Conservation (phyloP, 2,113 vertebrate species). For the Chaetodon auriga region DNA sequence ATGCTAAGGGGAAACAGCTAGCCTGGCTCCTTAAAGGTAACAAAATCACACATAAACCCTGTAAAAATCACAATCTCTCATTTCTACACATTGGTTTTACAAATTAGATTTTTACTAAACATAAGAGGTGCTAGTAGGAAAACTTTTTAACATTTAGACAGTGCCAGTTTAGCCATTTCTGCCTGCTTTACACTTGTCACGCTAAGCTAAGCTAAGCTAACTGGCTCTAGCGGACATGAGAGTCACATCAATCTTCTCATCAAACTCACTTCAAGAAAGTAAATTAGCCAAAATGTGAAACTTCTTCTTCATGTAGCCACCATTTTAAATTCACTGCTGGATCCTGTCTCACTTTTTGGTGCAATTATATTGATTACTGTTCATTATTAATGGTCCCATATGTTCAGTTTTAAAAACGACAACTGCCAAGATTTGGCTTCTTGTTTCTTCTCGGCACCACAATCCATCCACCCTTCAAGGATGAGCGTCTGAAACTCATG, state of each 20-base stretch:
- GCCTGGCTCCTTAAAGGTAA: neutral
- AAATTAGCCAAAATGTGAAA: too few relatives aligned
- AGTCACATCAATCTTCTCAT: too few relatives aligned
- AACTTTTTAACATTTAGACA: neutral
- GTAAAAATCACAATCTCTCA: neutral
- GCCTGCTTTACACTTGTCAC: neutral
- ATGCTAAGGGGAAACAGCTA: neutral
- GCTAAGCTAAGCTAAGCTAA: neutral
- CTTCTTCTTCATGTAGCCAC: too few relatives aligned
- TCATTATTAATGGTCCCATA: slow-evolving; percentile 23
- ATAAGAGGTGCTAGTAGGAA: too few relatives aligned
- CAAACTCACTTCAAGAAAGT: too few relatives aligned
- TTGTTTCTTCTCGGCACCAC: slow-evolving; percentile 26
- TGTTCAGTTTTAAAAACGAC: slow-evolving; percentile 15
- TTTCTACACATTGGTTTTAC: neutral
- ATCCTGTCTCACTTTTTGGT: neutral
- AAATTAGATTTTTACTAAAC: neutral
- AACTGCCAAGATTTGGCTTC: slow-evolving; percentile 20
- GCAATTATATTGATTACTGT: slow-evolving; percentile 10
- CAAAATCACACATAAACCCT: neutral
- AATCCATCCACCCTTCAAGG: slow-evolving; percentile 39
- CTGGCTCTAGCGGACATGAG: neutral
- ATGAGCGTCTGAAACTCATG: slow-evolving; percentile 18
- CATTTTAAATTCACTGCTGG: slow-evolving; percentile 2
- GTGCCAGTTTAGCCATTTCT: neutral